phyloP scores from a whole-genome alignment of 2,888 invertebrate species.

The Aspidiotus destructor region DNA sequence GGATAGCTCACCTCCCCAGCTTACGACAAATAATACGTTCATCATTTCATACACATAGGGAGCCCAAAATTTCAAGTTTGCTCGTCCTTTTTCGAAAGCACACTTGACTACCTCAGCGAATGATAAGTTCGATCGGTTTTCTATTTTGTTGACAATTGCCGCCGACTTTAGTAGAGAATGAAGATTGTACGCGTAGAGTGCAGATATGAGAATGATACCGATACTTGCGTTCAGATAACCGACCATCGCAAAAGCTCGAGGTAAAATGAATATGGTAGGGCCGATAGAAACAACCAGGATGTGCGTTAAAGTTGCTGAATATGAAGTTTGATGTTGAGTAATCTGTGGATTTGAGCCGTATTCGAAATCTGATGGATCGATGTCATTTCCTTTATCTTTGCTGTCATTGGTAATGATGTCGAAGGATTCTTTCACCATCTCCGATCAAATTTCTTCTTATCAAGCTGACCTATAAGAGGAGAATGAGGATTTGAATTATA shows the following conservation, averaged over 20 bases:
- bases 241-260: constrained; percentile 20
- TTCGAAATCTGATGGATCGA: too few species aligned
- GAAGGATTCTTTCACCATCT: too few species aligned
- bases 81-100: constrained; percentile 16
- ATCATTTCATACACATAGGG: constrained; percentile 9
- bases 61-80: background rate
- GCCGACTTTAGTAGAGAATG: constrained; percentile 12
- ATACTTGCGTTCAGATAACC: constrained; percentile 19
- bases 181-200: constrained; percentile 21
- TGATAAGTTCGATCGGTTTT: background rate
- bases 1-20: constrained; percentile 23
- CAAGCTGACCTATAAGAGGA: too few species aligned
- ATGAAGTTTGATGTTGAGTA: background rate
- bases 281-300: constrained; percentile 25
- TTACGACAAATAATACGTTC: constrained; percentile 16
- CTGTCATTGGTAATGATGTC: too few species aligned
- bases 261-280: constrained; percentile 22
- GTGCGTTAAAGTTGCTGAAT: constrained; percentile 16
- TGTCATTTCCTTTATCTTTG: too few species aligned
- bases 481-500: too few species aligned
- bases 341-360: background rate
- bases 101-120: constrained; percentile 22
- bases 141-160: background rate
- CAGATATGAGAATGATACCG: constrained; percentile 18
- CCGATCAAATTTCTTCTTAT: too few species aligned